Evolutionary conservation across 2,113 vertebrate genomes (phyloP), one percentile per base, ranked within the genome.

Genomic region (Oplegnathus fasciatus): DNA sequence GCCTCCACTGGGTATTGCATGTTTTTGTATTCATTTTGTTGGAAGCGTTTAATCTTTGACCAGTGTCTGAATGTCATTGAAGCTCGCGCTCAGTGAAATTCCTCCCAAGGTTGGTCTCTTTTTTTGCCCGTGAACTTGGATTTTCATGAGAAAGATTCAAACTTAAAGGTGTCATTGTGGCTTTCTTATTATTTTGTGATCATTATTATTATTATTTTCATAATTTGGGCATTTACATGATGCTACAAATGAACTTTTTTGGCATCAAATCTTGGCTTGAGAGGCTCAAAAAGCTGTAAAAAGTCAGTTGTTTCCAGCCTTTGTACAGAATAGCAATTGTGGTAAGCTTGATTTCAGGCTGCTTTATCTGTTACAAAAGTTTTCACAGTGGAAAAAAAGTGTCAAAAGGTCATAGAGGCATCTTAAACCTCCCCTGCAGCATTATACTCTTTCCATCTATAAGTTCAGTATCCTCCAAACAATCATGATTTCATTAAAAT

Each of bases 341-440:
- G 14, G 24, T 37, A 42, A 52, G 20, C 32, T 54, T 17, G 44
- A 48, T 44, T 62, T 52, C 44, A n/a, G 48, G 42, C 37, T 50
- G 6, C 32, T 68, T 18, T 64, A 55, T 73, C 20, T 11, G 54
- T 69, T 42, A 28, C 73, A 54, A 26, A 10, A 34, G 44, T 73
- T 77, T 66, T 57, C 28, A 37, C 32, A n/a, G 24, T 42, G 15
- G 24, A 40, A 1, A 34, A 62, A 46, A 73, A 61, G 34, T 46
- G 65, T 52, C 42, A 61, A 84, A 84, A 84, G 77, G 82, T 84
- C 82, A 77, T 0, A 18, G 40, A 50, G 71, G 44, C 57, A 50
- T 79, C 62, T 83, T 52, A 42, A 44, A 60, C 66, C 14, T 32
- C 46, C 62, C 75, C 75, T 55, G 55, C 62, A 75, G 85, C 85